phyloP scores from a whole-genome alignment of 2,113 vertebrate genomes.

The Circaetus gallicus region DNA sequence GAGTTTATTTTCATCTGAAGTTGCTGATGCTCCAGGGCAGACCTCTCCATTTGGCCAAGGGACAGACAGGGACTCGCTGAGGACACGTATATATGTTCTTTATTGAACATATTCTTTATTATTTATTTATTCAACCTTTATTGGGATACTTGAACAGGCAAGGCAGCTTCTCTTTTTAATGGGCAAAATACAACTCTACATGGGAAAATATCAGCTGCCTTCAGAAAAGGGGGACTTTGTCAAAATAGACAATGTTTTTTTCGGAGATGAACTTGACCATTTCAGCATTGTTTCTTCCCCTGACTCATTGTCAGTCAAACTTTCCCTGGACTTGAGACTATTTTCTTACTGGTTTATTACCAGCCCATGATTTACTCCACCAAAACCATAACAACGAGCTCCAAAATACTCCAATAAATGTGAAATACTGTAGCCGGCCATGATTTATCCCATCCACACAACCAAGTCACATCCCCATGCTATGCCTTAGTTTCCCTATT shows the following conservation, averaged over 20 bases:
- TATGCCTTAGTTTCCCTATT: neutral
- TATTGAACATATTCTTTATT: neutral
- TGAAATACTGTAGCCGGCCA: neutral
- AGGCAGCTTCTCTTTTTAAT: neutral
- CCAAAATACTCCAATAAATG: neutral
- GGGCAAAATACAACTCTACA: neutral
- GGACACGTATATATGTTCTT: neutral
- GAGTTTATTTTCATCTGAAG: neutral
- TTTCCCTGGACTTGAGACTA: neutral
- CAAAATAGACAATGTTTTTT: neutral
- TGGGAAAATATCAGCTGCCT: neutral
- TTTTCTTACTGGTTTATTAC: neutral
- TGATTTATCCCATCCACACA: neutral
- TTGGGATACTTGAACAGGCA: neutral
- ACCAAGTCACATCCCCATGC: rapidly evolving
- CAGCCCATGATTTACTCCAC: neutral
- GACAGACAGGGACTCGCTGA: neutral
- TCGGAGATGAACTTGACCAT: neutral
- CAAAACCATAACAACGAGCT: rapidly evolving
- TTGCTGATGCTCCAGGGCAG: neutral
- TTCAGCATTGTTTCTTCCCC: neutral
- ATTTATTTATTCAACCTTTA: neutral
- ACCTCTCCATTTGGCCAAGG: rapidly evolving
- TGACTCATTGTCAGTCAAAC: neutral
- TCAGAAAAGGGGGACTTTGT: neutral